These are phyloP conservation scores for Nycticorax nycticorax DNA, from an alignment of 2,113 vertebrate species.

Conservation along the genomic window DNA sequence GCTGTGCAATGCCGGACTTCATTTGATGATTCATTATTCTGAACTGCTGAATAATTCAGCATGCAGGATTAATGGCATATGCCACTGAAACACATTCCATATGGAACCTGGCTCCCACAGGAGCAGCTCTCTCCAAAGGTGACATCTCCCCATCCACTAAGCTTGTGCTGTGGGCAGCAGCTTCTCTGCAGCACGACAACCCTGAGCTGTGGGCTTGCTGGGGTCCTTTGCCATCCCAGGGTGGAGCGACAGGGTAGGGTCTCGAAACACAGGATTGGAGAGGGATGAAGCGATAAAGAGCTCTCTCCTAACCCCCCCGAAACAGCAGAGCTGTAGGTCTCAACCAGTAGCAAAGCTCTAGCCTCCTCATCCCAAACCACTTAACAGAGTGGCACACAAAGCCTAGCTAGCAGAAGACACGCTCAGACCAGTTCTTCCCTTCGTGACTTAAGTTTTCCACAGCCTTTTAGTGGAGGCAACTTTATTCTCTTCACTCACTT, in stretches of 20 bases:
- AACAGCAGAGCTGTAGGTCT: fast-evolving
- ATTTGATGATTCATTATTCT: conserved; percentile 7
- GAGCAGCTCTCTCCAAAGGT: not conserved
- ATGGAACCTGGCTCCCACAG: not conserved
- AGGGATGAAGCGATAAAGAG: not conserved
- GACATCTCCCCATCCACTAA: not conserved
- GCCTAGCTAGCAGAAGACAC: not conserved
- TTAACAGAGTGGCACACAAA: not conserved
- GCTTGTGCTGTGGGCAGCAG: not conserved
- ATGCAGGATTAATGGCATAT: not conserved
- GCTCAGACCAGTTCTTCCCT: not conserved
- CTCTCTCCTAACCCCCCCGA: not conserved
- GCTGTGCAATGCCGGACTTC: not conserved
- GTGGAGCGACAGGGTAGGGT: not conserved
- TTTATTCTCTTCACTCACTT: not conserved
- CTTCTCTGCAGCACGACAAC: not conserved
- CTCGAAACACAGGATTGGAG: not conserved
- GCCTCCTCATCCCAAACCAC: not conserved
- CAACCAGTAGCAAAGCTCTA: not conserved
- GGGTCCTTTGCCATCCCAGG: not conserved
- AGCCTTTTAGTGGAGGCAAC: not conserved
- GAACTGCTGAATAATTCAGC: conserved; percentile 46
- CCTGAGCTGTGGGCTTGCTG: fast-evolving
- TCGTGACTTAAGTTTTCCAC: not conserved
- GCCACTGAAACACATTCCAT: not conserved